Base-by-base conservation (phyloP, 2,113 vertebrate genomes). In the Sialia sialis region DNA sequence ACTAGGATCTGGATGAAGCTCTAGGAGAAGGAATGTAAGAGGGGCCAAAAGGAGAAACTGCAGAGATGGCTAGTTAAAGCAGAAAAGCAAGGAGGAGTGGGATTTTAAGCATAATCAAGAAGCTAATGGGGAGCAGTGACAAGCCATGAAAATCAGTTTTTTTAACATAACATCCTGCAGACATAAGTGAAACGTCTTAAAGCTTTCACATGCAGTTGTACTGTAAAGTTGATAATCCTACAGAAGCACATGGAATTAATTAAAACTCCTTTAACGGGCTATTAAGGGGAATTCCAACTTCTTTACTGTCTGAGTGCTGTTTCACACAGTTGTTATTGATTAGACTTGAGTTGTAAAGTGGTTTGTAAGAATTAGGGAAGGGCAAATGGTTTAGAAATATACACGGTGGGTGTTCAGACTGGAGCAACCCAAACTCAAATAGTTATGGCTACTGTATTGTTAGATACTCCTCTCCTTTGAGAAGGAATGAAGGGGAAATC, bases 281-380 rank as follows among this genome's bases (percentile, higher is more conserved):
- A 92, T 97, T 97, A 97, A 97, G 91, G 90, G 94, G 88, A 95
- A 87, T 97, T 97, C 89, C 77, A 96, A 60, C 68, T 69, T 88
- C 91, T 97, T 96, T 97, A 95, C 86, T 97, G 96, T 97, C 96
- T 96, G 96, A 97, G 86, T 94, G 89, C 91, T 80, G 84, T 91
- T 97, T 97, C 91, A 95, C 91, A 96, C 90, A 97, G 93, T 97
- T 97, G 95, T 97, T 97, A 97, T 93, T 97, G 89, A 98, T 98
- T 97, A 96, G 93, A 95, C 76, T 96, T 93, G 91, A 97, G 96
- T 84, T 95, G 97, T 94, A 95, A 95, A 97, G 92, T 92, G 92
- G 85, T 96, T 75, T 95, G 58, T 96, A 96, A 97, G 89, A 97
- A 96, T 94, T 97, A 95, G 52, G 56, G 96, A 94, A 95, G 68